These are phyloP conservation scores for Mallotus villosus DNA, from an alignment of 2,797 vertebrate genomes.

Conservation along the genomic window DNA sequence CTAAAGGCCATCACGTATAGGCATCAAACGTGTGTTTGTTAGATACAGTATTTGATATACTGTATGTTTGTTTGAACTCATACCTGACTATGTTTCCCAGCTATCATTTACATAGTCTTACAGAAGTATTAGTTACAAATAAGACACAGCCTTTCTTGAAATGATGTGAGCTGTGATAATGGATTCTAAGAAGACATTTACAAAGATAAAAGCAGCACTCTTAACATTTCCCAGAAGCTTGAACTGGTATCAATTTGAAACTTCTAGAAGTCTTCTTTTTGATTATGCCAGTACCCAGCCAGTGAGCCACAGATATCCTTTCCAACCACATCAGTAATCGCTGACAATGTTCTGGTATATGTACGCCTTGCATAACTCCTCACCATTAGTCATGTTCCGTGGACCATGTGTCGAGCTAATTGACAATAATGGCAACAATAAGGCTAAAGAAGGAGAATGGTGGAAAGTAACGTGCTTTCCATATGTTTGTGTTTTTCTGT, in stretches of 20 bases:
- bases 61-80: background rate
- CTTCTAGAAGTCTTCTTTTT: slow-evolving; percentile 32
- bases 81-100: background rate
- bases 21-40: too few relatives aligned
- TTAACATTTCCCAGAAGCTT: slow-evolving; percentile 56
- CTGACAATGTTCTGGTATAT: slow-evolving; percentile 58
- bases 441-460: slow-evolving; percentile 52
- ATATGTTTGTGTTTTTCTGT: slow-evolving; percentile 57
- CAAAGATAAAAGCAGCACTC: slow-evolving; percentile 41
- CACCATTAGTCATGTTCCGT: slow-evolving; percentile 63
- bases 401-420: slow-evolving; percentile 59
- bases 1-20: too few relatives aligned
- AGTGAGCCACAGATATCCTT: slow-evolving; percentile 25
- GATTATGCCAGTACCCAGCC: slow-evolving; percentile 52
- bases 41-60: too few relatives aligned
- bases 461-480: slow-evolving; percentile 45
- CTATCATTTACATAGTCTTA: too few relatives aligned
- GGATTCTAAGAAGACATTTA: slow-evolving; percentile 45
- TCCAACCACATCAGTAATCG: slow-evolving; percentile 55
- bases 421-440: slow-evolving; percentile 63
- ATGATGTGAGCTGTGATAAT: slow-evolving; percentile 41
- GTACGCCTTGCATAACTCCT: slow-evolving; percentile 52
- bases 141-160: slow-evolving; percentile 3
- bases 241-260: slow-evolving; percentile 51
- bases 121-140: slow-evolving; percentile 24